A percentile compares a stretch with the other conserved stretches of the same genome.
Evolutionary conservation across 2,113 vertebrate species (phyloP).

Genomic region (Ictidomys tridecemlineatus): DNA sequence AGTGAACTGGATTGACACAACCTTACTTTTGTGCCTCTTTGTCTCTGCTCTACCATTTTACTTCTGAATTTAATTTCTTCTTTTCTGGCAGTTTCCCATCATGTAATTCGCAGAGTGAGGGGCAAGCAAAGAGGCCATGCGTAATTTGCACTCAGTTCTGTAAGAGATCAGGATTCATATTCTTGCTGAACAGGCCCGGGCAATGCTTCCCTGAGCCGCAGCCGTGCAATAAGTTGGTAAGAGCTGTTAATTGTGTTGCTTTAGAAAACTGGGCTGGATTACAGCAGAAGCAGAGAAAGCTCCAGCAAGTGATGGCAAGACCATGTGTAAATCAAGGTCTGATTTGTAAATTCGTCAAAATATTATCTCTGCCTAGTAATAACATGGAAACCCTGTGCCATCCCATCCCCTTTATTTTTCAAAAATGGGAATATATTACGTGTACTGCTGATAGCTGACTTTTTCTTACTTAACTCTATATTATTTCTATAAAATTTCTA

Average conservation of each 20-base stretch:
- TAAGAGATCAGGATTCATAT: neutral
- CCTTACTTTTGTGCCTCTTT: neutral
- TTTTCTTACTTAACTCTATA: neutral
- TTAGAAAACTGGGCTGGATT: neutral
- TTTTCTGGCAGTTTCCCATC: slow-evolving; percentile 5
- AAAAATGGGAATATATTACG: neutral
- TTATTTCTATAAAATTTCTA: neutral
- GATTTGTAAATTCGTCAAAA: neutral
- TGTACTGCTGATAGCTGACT: neutral
- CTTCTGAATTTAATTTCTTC: slow-evolving; percentile 37
- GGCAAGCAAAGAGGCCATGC: neutral
- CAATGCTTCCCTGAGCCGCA: neutral
- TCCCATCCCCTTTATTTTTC: neutral
- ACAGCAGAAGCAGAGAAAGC: neutral
- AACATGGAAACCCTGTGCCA: neutral
- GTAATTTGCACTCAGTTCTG: neutral
- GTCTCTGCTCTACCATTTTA: slow-evolving; percentile 20
- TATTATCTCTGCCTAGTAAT: neutral
- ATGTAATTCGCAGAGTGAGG: neutral
- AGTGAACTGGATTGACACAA: neutral
- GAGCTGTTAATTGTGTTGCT: neutral
- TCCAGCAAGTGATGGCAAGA: neutral
- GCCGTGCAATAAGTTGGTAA: neutral
- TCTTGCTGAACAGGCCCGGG: neutral
- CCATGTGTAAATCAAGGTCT: neutral